Evolutionary conservation across 1,140 invertebrate genomes (phyloP).

Genomic region (Nymphalis io): DNA sequence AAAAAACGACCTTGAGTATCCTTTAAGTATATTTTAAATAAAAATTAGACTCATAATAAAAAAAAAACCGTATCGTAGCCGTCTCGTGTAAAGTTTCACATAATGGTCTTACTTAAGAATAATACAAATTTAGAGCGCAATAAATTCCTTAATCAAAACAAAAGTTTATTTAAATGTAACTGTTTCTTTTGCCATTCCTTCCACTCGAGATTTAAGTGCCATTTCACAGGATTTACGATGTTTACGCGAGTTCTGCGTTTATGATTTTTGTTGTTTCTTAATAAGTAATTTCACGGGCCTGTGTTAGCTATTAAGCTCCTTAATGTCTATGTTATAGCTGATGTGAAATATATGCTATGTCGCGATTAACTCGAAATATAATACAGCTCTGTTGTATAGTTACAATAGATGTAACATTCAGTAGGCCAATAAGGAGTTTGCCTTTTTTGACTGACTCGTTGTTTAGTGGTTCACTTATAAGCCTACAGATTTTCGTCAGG

Average conservation of each 20-base stretch:
- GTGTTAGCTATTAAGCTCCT: not conserved
- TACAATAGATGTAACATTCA: too few species aligned
- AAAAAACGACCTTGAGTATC: not conserved
- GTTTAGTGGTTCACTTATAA: too few species aligned
- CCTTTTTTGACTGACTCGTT: too few species aligned
- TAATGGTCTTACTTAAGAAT: slow-evolving; percentile 7
- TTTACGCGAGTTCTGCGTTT: slow-evolving; percentile 23
- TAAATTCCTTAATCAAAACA: slow-evolving; percentile 36
- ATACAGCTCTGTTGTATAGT: too few species aligned
- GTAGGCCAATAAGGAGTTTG: too few species aligned
- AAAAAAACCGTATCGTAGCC: not conserved
- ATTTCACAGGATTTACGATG: slow-evolving; percentile 33
- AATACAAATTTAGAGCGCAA: slow-evolving; percentile 28
- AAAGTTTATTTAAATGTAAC: slow-evolving; percentile 33
- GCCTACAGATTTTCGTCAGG: too few species aligned
- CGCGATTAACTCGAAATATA: too few species aligned
- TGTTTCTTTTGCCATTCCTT: slow-evolving; percentile 15
- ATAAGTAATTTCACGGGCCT: not conserved
- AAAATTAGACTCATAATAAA: not conserved
- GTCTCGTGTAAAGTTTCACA: not conserved
- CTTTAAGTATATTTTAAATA: too few species aligned
- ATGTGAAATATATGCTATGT: too few species aligned
- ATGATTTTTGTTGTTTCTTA: slow-evolving; percentile 19
- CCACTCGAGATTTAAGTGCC: slow-evolving; percentile 28
- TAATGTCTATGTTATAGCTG: not conserved